phyloP scores from a whole-genome alignment of 2,888 invertebrate species.

The Clanis bilineata region DNA sequence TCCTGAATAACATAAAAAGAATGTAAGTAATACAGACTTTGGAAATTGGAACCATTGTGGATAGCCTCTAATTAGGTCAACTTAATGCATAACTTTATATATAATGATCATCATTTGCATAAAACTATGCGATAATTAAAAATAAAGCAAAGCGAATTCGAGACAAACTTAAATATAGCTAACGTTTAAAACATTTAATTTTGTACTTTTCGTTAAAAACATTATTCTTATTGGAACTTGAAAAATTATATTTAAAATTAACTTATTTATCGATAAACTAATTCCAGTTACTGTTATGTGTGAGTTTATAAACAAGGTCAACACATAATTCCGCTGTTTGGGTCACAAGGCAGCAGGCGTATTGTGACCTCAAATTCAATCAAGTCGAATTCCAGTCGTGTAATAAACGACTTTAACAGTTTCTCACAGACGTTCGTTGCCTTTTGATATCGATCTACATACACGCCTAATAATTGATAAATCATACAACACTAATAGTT shows the following conservation, averaged over 20 bases:
- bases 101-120: neutral
- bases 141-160: neutral
- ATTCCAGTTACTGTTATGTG: conserved; percentile 42
- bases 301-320: conserved; percentile 64
- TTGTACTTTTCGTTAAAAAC: conserved; percentile 62
- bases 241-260: conserved; percentile 28
- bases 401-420: conserved; percentile 32
- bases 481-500: conserved; percentile 17
- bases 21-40: too few species aligned
- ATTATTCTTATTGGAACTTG: conserved; percentile 14
- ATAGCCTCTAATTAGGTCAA: conserved; percentile 19
- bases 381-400: conserved; percentile 66
- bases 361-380: conserved; percentile 76
- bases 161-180: neutral
- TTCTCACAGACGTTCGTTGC: conserved; percentile 53
- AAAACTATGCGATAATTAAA: neutral
- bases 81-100: neutral
- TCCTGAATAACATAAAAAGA: too few species aligned
- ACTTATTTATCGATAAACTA: conserved; percentile 23
- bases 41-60: neutral
- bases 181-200: conserved; percentile 28
- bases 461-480: conserved; percentile 21
- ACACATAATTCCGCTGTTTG: conserved; percentile 59
- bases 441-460: conserved; percentile 37
- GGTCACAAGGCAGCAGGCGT: conserved; percentile 64